phyloP scores from a whole-genome alignment of 2,113 vertebrate genomes.

The Tragelaphus buxtoni region DNA sequence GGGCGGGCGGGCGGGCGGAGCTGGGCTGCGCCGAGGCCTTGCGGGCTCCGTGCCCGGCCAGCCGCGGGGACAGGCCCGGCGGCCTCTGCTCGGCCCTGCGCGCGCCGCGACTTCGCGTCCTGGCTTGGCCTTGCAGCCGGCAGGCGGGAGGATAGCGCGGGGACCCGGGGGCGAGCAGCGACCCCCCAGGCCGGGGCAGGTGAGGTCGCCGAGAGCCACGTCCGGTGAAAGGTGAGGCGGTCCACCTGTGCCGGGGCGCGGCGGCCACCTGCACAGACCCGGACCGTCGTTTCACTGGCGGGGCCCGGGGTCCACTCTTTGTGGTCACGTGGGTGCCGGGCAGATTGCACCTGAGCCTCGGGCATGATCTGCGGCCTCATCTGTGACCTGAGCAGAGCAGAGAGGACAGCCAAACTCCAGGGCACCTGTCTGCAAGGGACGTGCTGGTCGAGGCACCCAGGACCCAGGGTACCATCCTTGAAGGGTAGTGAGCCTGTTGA shows the following conservation, averaged over 20 bases:
- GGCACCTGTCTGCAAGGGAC: conserved; percentile 51
- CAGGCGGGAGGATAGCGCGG: background rate
- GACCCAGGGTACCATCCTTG: background rate
- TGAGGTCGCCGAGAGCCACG: background rate
- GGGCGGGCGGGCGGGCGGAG: conserved; percentile 57
- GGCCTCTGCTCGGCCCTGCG: background rate
- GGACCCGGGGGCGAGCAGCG: background rate
- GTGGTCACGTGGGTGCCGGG: conserved; percentile 40
- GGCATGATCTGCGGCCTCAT: background rate
- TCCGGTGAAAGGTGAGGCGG: background rate
- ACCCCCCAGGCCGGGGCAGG: background rate
- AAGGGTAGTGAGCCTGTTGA: background rate
- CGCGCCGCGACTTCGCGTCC: background rate
- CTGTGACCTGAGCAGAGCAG: background rate
- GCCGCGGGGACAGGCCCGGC: conserved; percentile 29
- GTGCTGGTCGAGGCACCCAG: background rate
- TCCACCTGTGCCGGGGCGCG: background rate
- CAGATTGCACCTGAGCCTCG: conserved; percentile 51
- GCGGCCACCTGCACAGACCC: background rate
- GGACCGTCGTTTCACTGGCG: background rate
- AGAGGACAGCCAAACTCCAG: background rate
- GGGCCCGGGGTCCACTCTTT: background rate
- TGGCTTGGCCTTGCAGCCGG: background rate
- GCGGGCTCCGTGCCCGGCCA: conserved; percentile 51
- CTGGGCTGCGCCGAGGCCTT: conserved; percentile 55